A percentile compares a stretch with the other conserved stretches of the same genome.
Conservation (phyloP, 2,113 vertebrate genomes). For the Cebidichthys violaceus region DNA sequence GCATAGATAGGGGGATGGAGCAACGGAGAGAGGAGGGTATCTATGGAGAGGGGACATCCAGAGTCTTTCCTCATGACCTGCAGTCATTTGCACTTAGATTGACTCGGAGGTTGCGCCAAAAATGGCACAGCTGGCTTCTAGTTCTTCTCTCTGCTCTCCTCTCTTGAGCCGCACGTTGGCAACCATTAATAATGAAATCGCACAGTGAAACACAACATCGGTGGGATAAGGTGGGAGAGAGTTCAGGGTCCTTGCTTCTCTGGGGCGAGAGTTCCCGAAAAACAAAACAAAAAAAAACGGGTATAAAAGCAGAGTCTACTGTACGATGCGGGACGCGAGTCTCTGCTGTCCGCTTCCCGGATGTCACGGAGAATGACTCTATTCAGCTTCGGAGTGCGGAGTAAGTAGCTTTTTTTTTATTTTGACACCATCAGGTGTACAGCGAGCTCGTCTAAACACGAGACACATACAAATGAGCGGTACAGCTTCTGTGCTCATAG, state of each 20-base stretch:
- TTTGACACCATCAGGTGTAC: slow-evolving; percentile 60
- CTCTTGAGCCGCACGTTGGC: slow-evolving; percentile 60
- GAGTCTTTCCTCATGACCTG: slow-evolving; percentile 74
- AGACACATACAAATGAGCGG: slow-evolving; percentile 68
- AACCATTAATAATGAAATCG: slow-evolving; percentile 77
- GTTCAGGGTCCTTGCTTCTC: slow-evolving; percentile 64
- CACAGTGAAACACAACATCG: slow-evolving; percentile 69
- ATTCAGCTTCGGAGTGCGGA: slow-evolving; percentile 65
- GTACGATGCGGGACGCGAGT: slow-evolving; percentile 58
- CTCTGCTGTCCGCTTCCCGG: slow-evolving; percentile 38
- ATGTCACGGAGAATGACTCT: slow-evolving; percentile 67
- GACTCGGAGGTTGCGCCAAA: slow-evolving; percentile 78
- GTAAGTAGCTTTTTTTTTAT: slow-evolving; percentile 71
- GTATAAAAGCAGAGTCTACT: slow-evolving; percentile 61
- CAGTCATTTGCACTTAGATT: slow-evolving; percentile 84
- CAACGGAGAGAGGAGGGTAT: slow-evolving; percentile 57
- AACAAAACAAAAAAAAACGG: slow-evolving; percentile 52
- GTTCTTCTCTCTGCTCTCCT: slow-evolving; percentile 43
- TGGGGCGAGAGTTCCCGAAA: slow-evolving; percentile 39
- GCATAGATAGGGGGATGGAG: slow-evolving; percentile 69
- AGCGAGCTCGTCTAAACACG: slow-evolving; percentile 39
- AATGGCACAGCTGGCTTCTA: slow-evolving; percentile 71
- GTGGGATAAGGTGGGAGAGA: slow-evolving; percentile 59
- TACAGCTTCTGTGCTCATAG: slow-evolving; percentile 32
- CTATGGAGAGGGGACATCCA: slow-evolving; percentile 72